Evolutionary conservation across 2,797 vertebrate genomes (phyloP).

Genomic region (Crocodylus rhombifer): DNA sequence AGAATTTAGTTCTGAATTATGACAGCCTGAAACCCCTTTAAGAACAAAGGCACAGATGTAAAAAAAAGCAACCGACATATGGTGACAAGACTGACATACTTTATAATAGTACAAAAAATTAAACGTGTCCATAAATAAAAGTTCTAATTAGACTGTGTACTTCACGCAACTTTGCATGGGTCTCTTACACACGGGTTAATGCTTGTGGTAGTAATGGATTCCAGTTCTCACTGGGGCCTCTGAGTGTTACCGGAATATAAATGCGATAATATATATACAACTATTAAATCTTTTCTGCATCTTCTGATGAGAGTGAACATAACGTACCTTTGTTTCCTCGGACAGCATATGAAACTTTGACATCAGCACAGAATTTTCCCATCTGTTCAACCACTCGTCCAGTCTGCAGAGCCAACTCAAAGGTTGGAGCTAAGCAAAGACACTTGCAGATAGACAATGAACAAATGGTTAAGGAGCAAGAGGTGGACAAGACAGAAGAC

Average conservation of each 20-base stretch:
- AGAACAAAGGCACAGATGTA: too few species aligned
- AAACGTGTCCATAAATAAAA: too few species aligned
- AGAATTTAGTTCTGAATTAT: too few species aligned
- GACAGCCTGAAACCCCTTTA: too few species aligned
- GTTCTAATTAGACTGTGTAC: too few species aligned
- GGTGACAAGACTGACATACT: too few species aligned
- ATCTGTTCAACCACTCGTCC: constrained; percentile 80
- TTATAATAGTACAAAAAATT: too few species aligned
- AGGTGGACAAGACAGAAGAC: not conserved
- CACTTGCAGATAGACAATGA: constrained; percentile 64
- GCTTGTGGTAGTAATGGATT: rapidly evolving
- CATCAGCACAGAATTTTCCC: constrained; percentile 75
- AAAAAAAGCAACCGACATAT: too few species aligned
- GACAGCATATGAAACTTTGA: constrained; percentile 79
- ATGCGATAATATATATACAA: not conserved
- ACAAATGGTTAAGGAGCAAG: not conserved
- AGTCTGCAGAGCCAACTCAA: constrained; percentile 84
- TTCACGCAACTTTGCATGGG: too few species aligned
- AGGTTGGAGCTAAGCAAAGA: constrained; percentile 84
- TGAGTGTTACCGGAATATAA: not conserved
- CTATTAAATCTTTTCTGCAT: rapidly evolving
- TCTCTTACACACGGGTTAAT: rapidly evolving
- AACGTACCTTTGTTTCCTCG: constrained; percentile 81
- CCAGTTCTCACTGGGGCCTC: not conserved
- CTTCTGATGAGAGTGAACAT: rapidly evolving